phyloP scores from a whole-genome alignment of 2,888 invertebrate species.

The Lagria hirta region DNA sequence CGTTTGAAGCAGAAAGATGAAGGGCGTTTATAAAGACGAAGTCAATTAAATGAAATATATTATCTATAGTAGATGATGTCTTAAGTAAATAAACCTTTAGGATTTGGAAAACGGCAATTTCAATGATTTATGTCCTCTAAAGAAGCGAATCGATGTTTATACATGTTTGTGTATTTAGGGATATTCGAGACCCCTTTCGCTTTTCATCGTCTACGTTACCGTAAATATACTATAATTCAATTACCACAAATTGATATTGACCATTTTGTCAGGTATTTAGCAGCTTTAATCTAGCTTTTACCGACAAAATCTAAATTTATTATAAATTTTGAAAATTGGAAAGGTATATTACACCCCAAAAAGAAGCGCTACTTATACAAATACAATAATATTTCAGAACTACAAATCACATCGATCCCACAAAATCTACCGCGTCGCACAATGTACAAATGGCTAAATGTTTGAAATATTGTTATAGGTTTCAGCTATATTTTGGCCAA shows the following conservation, averaged over 20 bases:
- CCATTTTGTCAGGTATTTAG: slow-evolving; percentile 40
- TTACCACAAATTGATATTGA: slow-evolving; percentile 46
- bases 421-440: slow-evolving; percentile 42
- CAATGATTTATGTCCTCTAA: slow-evolving; percentile 32
- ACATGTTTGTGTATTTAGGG: slow-evolving; percentile 33
- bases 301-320: slow-evolving; percentile 29
- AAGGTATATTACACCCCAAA: no score
- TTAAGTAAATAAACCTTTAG: slow-evolving; percentile 41
- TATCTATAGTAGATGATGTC: slow-evolving; percentile 40
- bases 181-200: slow-evolving; percentile 36
- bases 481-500: slow-evolving; percentile 24
- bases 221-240: slow-evolving; percentile 41
- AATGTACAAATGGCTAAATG: slow-evolving; percentile 36
- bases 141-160: slow-evolving; percentile 33
- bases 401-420: slow-evolving; percentile 54
- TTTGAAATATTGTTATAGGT: slow-evolving; percentile 44
- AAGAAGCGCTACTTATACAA: slow-evolving; percentile 6
- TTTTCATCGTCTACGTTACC: slow-evolving; percentile 35
- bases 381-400: slow-evolving; percentile 52
- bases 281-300: slow-evolving; percentile 30
- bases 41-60: slow-evolving; percentile 37
- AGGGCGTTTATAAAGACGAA: slow-evolving; percentile 20
- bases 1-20: slow-evolving; percentile 11
- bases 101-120: slow-evolving; percentile 36
- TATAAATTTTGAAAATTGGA: slow-evolving; percentile 16